phyloP scores from a whole-genome alignment of 1,140 invertebrate genomes.

The Magallana ariakensis region DNA sequence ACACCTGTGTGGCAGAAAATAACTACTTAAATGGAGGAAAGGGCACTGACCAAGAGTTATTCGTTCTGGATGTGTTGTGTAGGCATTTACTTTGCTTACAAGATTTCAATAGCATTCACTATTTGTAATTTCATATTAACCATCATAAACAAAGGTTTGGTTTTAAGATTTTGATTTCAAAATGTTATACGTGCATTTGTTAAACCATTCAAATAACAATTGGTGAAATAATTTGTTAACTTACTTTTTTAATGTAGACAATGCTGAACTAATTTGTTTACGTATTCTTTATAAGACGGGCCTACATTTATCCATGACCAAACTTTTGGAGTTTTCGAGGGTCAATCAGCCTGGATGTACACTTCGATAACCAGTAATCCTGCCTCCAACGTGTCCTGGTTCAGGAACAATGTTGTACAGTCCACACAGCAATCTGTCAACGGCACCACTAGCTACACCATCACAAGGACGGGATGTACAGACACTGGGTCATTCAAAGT shows the following conservation, averaged over 20 bases:
- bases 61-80: background rate
- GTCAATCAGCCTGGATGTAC: background rate
- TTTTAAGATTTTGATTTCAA: no score
- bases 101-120: no score
- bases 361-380: background rate
- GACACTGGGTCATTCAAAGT: background rate
- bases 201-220: no score
- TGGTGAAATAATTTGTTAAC: no score
- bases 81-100: background rate
- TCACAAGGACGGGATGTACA: background rate
- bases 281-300: background rate
- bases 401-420: background rate
- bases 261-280: no score
- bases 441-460: background rate
- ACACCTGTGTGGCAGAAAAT: constrained; percentile 4
- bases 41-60: background rate
- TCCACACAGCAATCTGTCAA: background rate
- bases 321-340: background rate
- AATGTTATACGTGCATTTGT: no score
- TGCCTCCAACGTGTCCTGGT: background rate
- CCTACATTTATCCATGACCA: background rate
- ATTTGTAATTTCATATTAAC: no score
- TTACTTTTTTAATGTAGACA: no score
- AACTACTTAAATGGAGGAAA: background rate
- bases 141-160: no score